A percentile compares a stretch with the other conserved stretches of the same genome.
Evolutionary conservation across 2,113 vertebrate genomes (phyloP).

Genomic region (Hydrochoerus hydrochaeris): DNA sequence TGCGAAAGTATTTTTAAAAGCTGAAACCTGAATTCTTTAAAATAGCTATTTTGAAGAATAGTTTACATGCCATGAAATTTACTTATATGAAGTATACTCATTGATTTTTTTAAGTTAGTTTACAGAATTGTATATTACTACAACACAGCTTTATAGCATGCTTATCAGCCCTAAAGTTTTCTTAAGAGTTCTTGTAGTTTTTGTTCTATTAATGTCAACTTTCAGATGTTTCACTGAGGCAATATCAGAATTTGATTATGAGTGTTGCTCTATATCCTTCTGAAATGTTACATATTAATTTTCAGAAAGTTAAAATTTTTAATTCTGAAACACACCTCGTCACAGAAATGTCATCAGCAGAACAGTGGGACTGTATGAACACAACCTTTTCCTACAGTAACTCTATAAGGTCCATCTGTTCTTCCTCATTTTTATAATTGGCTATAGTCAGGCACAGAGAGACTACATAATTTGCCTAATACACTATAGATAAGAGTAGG

Average conservation of each 20-base stretch:
- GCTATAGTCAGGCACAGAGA: neutral
- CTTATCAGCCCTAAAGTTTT: neutral
- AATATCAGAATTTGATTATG: neutral
- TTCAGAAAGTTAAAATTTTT: constrained; percentile 28
- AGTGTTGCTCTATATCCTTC: neutral
- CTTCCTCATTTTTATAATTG: neutral
- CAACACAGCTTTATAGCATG: neutral
- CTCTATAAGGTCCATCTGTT: neutral
- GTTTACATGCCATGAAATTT: neutral
- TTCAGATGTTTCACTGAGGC: neutral
- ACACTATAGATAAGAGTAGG: neutral
- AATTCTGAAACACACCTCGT: neutral
- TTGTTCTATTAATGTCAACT: neutral
- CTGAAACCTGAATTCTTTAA: neutral
- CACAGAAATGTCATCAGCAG: neutral
- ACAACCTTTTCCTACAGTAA: neutral
- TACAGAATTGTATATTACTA: neutral
- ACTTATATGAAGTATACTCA: neutral
- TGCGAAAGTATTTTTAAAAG: neutral
- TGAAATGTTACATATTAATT: neutral
- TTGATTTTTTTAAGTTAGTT: neutral
- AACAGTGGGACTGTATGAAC: too few relatives aligned
- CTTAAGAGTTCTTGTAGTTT: neutral
- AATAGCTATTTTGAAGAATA: neutral
- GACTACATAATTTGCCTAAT: neutral